phyloP scores from a whole-genome alignment of 2,888 invertebrate genomes.

The Dicranocentrus wangi region DNA sequence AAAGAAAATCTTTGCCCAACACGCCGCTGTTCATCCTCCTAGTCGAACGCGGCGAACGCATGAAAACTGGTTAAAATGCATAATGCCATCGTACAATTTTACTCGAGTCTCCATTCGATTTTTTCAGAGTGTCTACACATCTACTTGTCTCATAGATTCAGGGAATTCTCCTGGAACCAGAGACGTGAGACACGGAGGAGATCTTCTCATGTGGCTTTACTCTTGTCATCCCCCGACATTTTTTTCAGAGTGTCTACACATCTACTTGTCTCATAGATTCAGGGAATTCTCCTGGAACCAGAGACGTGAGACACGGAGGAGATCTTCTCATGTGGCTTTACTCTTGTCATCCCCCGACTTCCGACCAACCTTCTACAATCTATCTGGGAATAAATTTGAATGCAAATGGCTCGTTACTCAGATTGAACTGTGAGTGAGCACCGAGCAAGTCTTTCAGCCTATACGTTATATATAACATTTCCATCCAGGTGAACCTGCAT shows the following conservation, averaged over 20 bases:
- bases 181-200: no score
- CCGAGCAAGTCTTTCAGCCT: not conserved
- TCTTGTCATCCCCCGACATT: constrained; percentile 29
- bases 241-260: no score
- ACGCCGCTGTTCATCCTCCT: no score
- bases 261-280: no score
- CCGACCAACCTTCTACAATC: constrained; percentile 24
- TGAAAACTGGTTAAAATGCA: no score
- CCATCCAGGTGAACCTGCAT: not conserved
- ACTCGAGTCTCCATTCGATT: constrained; percentile 15
- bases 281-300: no score
- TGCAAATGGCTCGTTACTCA: constrained; percentile 38
- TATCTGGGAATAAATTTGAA: constrained; percentile 40
- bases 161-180: no score
- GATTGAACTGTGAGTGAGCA: constrained; percentile 41
- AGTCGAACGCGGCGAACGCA: no score
- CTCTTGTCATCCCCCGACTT: constrained; percentile 31
- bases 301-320: constrained; percentile 6
- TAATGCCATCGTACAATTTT: not conserved
- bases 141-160: no score
- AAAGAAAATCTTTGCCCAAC: no score
- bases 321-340: constrained; percentile 18
- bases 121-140: no score
- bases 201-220: constrained; percentile 12
- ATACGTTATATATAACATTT: not conserved